Base-by-base conservation (phyloP, 1,140 invertebrate species). In the Metopolophium dirhodum region DNA sequence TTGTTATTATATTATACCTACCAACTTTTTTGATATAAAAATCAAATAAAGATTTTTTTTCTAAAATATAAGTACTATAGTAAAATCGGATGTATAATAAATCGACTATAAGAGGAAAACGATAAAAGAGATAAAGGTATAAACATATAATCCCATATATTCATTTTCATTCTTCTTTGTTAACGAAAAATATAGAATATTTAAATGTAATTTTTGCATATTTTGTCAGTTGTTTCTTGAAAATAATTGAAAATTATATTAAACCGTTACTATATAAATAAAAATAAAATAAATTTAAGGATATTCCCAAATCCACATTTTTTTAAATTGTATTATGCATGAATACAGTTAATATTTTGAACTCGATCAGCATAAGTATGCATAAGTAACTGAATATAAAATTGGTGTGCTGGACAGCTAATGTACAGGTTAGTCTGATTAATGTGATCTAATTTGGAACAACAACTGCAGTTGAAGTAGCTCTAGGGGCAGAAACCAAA, bases 381-480 rank as follows among this genome's bases (percentile, higher is more conserved):
- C 23, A 26, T 30, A 26, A 2, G 41, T 37, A 37, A 9, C 9
- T 30, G 22, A 85, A 18, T 87, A 20, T n/a, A 22, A 87, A 49
- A 49, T n/a, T 49, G 20, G 26, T 49, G 30, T 18, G 26, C 11
- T 45, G 4, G 23, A 49, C 45, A 14, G 83, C 1, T 20, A 47
- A 47, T 87, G 45, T 87, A 51, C 7, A 87, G 45, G 22, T 87
- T 88, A 51, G 18, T 1, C 20, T 88, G 87, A 51, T 51, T 35
- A 88, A 88, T 54, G 7, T 35, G 47, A 54, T 35, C 0, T 35
- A 54, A 88, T 51, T 88, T 18, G 20, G n/a, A 26, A 49, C n/a
- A 9, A 85, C 61, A 77, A 77, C 47, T 54, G 47, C 35, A 88
- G 47, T n/a, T 87, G 45, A 87, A 87, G 86, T 88, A 35, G n/a